Evolutionary conservation across 2,113 vertebrate genomes (phyloP).

Genomic region (Physeter macrocephalus): DNA sequence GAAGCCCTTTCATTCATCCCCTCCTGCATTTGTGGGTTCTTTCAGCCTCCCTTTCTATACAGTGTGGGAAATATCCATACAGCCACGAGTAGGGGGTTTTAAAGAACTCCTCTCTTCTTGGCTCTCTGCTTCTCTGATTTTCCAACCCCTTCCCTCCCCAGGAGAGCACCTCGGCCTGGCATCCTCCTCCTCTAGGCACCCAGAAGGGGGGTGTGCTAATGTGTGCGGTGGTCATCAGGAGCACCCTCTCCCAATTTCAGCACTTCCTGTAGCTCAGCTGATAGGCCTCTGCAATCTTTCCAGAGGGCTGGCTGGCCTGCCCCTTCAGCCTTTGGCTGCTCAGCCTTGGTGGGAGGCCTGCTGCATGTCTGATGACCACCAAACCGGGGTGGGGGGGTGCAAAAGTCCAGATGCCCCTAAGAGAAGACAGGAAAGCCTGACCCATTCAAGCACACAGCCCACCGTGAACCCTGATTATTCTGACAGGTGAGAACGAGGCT

Average conservation of each 20-base stretch:
- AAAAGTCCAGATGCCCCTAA: background rate
- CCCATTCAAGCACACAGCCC: background rate
- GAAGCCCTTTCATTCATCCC: background rate
- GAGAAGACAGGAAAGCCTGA: background rate
- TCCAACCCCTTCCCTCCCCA: background rate
- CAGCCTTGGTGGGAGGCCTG: background rate
- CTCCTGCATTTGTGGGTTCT: background rate
- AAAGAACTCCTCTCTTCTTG: background rate
- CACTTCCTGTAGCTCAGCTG: background rate
- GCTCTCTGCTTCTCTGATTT: background rate
- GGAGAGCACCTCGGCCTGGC: background rate
- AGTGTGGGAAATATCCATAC: background rate
- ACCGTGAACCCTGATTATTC: background rate
- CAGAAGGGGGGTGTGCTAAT: background rate
- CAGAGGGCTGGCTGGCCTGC: background rate
- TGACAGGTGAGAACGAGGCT: background rate
- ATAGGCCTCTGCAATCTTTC: background rate
- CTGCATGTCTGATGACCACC: background rate
- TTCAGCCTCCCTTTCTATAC: background rate
- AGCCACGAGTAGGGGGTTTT: background rate
- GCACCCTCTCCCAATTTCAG: background rate
- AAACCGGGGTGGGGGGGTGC: rapidly evolving
- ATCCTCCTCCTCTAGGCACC: background rate
- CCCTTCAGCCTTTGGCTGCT: background rate
- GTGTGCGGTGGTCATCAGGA: background rate